Evolutionary conservation across 2,797 vertebrate species (phyloP), one percentile per base, ranked within the genome.

Genomic region (Acrossocheilus wenchowensis): DNA sequence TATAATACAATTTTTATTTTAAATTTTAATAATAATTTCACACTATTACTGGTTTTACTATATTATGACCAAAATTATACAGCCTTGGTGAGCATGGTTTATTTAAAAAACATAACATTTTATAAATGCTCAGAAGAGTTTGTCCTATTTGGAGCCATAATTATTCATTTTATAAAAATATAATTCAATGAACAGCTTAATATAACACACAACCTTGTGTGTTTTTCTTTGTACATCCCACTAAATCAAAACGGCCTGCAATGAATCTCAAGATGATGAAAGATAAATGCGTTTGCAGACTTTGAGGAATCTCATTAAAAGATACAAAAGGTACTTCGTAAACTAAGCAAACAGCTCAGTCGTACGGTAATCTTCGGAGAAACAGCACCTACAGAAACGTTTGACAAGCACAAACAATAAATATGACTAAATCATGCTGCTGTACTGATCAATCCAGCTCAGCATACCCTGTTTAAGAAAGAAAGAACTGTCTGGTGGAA

Each of bases 371-470:
- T 78, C 75, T 41, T 17, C 1, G 1, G 11, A 57, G 21, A 39
- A 74, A 48, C 14, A 17, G n/a, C n/a, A 48, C n/a, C 43, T 73
- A 73, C n/a, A 72, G 43, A 73, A 78, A 39, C 6, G 12, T 78
- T 78, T n/a, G 30, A 66, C 64, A 66, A 68, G 64, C 15, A 68
- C 30, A 68, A 68, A 62, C 57, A 50, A 39, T 57, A 57, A 12
- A 82, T 10, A 54, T 21, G 19, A 34, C 26, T 57, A 21, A 52
- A 54, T 6, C 50, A 74, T 83, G 81, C 69, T 45, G 26, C 45
- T n/a, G 39, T 39, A 43, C 23, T 57, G n/a, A 41, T 74, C 30
- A 64, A 62, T 83, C 11, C 71, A 74, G 71, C 69, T 81, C 79
- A 50, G 48, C 19, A 62, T 74, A 64, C 34, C 12, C 36, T 14